Conservation (phyloP, 2,888 invertebrate species). For the Nemotelus pantherinus region DNA sequence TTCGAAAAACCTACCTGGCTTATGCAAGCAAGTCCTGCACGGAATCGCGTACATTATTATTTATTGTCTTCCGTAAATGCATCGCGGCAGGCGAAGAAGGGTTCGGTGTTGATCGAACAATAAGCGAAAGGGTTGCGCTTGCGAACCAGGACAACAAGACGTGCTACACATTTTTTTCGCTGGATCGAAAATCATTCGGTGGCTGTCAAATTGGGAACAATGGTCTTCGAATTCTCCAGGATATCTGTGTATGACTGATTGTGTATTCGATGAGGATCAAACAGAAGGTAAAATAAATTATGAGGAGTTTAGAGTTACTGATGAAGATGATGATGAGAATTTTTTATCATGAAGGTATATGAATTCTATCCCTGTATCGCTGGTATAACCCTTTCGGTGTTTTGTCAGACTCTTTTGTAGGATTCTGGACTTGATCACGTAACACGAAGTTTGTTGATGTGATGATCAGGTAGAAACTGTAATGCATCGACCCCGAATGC, state of each 20-base stretch:
- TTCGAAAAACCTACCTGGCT: constrained; percentile 18
- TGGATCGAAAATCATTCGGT: background rate
- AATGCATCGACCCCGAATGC: background rate
- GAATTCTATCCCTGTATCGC: background rate
- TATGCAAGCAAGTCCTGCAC: constrained; percentile 14
- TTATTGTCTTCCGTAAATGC: constrained; percentile 34
- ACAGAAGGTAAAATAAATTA: constrained; percentile 35
- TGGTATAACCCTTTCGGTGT: constrained; percentile 19
- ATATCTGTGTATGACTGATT: background rate
- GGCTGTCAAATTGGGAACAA: constrained; percentile 25
- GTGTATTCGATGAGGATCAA: constrained; percentile 15
- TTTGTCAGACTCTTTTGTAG: too few species aligned
- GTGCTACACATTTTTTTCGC: constrained; percentile 37
- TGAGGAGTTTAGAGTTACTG: constrained; percentile 6
- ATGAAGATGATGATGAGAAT: constrained; percentile 28
- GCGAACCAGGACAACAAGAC: constrained; percentile 13
- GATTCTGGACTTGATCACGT: background rate
- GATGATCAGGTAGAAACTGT: background rate
- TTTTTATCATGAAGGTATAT: background rate
- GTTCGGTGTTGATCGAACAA: constrained; percentile 16
- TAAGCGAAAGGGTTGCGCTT: constrained; percentile 33
- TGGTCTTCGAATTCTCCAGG: constrained; percentile 11
- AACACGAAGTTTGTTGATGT: background rate
- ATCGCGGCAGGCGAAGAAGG: constrained; percentile 21
- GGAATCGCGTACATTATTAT: constrained; percentile 33